A percentile compares a stretch with the other conserved stretches of the same genome.
Evolutionary conservation across 2,113 vertebrate species (phyloP).

Genomic region (Periophthalmodon schlosseri): DNA sequence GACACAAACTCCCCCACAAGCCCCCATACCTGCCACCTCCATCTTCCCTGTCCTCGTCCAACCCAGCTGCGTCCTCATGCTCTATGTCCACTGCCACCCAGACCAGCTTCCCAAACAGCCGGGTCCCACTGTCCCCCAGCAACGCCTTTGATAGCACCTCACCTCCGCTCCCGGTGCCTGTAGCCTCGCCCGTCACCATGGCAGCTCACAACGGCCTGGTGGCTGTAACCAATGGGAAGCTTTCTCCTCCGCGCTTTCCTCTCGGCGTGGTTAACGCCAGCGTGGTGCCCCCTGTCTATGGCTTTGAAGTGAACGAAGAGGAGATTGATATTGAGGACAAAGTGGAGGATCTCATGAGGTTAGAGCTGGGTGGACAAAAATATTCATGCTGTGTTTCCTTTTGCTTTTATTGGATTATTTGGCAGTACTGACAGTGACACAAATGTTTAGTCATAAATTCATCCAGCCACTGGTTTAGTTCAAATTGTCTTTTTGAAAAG

Average conservation of each 20-base stretch:
- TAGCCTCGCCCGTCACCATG: slow-evolving; percentile 65
- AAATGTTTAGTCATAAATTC: background rate
- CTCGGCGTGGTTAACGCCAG: slow-evolving; percentile 66
- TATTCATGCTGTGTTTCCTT: background rate
- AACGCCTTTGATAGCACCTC: slow-evolving; percentile 89
- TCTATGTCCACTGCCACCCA: slow-evolving; percentile 88
- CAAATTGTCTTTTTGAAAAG: background rate
- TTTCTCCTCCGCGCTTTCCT: slow-evolving; percentile 90
- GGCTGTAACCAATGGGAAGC: slow-evolving; percentile 88
- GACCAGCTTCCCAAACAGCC: slow-evolving; percentile 83
- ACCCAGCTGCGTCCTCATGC: slow-evolving; percentile 40
- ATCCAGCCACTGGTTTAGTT: background rate
- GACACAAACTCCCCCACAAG: slow-evolving; percentile 86
- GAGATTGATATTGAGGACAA: slow-evolving; percentile 95
- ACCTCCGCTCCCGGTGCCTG: slow-evolving; percentile 80
- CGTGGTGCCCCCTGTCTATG: slow-evolving; percentile 83
- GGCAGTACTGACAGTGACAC: background rate
- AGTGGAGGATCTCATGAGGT: slow-evolving; percentile 99
- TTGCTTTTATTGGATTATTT: background rate
- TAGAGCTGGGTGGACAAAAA: slow-evolving; percentile 32
- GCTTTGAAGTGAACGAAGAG: slow-evolving; percentile 91
- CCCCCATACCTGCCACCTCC: slow-evolving; percentile 48
- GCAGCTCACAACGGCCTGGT: slow-evolving; percentile 84
- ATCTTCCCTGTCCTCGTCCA: slow-evolving; percentile 81
- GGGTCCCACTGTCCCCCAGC: slow-evolving; percentile 85